A percentile compares a stretch with the other conserved stretches of the same genome.
Evolutionary conservation across 2,888 invertebrate species (phyloP).

Genomic region (Palloptera scutellata): DNA sequence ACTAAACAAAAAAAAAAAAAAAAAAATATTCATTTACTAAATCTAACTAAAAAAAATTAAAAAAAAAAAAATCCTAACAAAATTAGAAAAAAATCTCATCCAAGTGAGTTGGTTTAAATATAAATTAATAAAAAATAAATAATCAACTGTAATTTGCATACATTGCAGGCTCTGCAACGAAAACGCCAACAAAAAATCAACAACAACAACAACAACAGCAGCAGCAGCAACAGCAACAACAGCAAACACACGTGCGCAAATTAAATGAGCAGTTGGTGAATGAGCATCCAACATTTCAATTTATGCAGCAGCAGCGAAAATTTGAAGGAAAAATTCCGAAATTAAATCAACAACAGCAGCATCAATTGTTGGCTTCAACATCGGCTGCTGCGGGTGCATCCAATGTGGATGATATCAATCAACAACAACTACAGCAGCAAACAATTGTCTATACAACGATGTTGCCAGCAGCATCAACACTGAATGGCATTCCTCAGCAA

Average conservation of each 20-base stretch:
- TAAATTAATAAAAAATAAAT: slow-evolving; percentile 3
- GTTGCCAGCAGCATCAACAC: slow-evolving; percentile 56
- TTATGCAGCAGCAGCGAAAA: slow-evolving; percentile 60
- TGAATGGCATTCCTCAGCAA: slow-evolving; percentile 57
- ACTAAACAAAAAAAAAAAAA: not conserved
- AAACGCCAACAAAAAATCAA: slow-evolving; percentile 23
- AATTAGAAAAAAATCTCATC: slow-evolving; percentile 13
- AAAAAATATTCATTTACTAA: not conserved
- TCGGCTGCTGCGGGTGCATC: slow-evolving; percentile 30
- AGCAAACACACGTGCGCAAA: slow-evolving; percentile 43
- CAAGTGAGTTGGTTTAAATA: slow-evolving; percentile 19
- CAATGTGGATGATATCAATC: slow-evolving; percentile 23
- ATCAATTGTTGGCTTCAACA: slow-evolving; percentile 22
- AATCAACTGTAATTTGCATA: slow-evolving; percentile 1
- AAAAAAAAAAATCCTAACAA: not conserved
- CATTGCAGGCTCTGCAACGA: slow-evolving; percentile 21
- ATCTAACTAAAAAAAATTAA: not conserved
- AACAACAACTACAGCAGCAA: slow-evolving; percentile 37
- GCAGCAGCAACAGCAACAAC: slow-evolving; percentile 29
- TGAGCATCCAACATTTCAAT: slow-evolving; percentile 56
- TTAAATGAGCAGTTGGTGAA: slow-evolving; percentile 50
- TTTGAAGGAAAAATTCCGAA: slow-evolving; percentile 64
- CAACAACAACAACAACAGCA: slow-evolving; percentile 28
- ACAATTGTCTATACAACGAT: slow-evolving; percentile 50
- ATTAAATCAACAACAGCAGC: slow-evolving; percentile 51